Evolutionary conservation across 2,113 vertebrate genomes (phyloP).

Genomic region (Drymodes brunneopygia): DNA sequence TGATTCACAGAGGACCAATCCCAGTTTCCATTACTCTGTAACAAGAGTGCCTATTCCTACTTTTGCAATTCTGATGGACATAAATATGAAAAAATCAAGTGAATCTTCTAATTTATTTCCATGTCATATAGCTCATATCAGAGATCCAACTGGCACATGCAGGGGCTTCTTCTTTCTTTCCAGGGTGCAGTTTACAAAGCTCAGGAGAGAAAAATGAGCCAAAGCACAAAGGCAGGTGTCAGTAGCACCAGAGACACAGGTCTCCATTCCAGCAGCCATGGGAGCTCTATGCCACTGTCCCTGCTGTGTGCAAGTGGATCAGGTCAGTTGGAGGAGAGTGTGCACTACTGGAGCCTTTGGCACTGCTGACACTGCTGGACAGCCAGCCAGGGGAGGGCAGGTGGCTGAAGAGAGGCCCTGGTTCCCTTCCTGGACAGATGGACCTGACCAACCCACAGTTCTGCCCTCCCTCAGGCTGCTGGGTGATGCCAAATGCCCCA

Average conservation of each 20-base stretch:
- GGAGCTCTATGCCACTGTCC: neutral
- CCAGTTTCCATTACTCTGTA: neutral
- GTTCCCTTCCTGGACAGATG: neutral
- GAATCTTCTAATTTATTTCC: neutral
- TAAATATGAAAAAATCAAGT: neutral
- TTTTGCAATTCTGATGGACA: neutral
- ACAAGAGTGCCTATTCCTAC: neutral
- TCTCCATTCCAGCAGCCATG: neutral
- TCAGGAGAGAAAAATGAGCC: neutral
- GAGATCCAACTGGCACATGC: neutral
- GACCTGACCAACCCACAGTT: fast-evolving
- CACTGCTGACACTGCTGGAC: neutral
- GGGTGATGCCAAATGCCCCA: neutral
- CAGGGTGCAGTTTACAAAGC: neutral
- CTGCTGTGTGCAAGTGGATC: neutral
- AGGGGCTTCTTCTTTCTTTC: neutral
- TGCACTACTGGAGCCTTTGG: neutral
- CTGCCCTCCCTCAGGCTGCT: neutral
- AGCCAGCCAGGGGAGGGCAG: neutral
- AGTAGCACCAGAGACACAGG: neutral
- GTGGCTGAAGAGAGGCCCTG: neutral
- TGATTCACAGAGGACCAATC: neutral
- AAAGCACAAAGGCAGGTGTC: neutral
- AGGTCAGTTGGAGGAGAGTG: neutral
- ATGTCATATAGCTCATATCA: neutral